A percentile compares a stretch with the other conserved stretches of the same genome.
Conservation (phyloP, 1,140 invertebrate genomes). For the Polyergus mexicanus region DNA sequence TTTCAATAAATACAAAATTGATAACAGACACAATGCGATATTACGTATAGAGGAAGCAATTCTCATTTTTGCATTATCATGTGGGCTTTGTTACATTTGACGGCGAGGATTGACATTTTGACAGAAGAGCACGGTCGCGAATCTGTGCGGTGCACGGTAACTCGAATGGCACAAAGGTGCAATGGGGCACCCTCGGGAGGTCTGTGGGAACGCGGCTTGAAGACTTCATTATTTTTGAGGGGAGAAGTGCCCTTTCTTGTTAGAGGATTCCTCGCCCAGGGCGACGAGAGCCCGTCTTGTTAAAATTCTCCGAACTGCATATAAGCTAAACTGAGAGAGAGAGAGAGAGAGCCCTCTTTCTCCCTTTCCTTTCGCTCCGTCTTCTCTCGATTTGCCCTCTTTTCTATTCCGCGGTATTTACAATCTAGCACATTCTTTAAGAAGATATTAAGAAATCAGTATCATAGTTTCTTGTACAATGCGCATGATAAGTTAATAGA, state of each 20-base stretch:
- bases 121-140: constrained; percentile 44
- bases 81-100: constrained; percentile 17
- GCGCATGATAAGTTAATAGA: background rate
- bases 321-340: constrained; percentile 60
- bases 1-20: background rate
- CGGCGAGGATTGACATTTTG: constrained; percentile 44
- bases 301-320: constrained; percentile 81
- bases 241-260: constrained; percentile 79
- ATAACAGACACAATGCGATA: background rate
- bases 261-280: constrained; percentile 79
- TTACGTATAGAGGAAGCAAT: background rate
- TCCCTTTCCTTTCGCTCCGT: background rate
- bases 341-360: background rate
- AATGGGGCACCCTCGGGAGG: constrained; percentile 66
- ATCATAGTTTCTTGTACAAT: background rate
- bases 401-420: constrained; percentile 18
- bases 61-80: constrained; percentile 6
- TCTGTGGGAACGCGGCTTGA: constrained; percentile 75
- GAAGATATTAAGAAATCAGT: constrained; percentile 5
- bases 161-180: constrained; percentile 67
- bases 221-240: constrained; percentile 81
- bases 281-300: constrained; percentile 79
- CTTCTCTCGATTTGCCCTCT: background rate
- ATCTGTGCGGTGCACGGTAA: constrained; percentile 30
- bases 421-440: constrained; percentile 39